These are phyloP conservation scores for Tenthredo mesomela DNA, from an alignment of 2,888 invertebrate genomes.

Conservation along the genomic window DNA sequence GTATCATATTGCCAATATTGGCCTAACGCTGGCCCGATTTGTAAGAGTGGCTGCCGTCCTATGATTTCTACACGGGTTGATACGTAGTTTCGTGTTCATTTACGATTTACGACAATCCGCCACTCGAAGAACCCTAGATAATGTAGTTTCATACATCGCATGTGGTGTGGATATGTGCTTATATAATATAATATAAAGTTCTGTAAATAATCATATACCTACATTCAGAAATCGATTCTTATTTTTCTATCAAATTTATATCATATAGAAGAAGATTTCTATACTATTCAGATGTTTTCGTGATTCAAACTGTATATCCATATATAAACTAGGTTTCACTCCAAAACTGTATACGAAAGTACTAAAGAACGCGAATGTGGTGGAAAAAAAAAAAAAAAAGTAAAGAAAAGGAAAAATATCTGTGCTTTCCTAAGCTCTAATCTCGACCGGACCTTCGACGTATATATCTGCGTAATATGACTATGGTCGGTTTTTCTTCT, in stretches of 20 bases:
- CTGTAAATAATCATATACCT: slow-evolving; percentile 7
- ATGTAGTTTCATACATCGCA: background rate
- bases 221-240: background rate
- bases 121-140: background rate
- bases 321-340: background rate
- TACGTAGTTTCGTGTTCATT: slow-evolving; percentile 8
- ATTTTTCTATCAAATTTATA: slow-evolving; percentile 11
- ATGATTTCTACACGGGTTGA: too few relatives aligned
- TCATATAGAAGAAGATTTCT: background rate
- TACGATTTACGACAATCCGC: background rate
- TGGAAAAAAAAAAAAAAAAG: background rate
- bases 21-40: too few relatives aligned
- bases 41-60: too few relatives aligned
- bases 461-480: background rate
- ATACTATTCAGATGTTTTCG: background rate
- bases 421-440: background rate
- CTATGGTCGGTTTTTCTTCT: background rate
- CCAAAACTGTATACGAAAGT: slow-evolving; percentile 16
- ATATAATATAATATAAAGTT: slow-evolving; percentile 25
- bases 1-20: too few relatives aligned
- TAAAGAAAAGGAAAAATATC: background rate
- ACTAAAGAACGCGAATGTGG: background rate
- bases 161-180: background rate
- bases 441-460: background rate
- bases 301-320: background rate